These are phyloP conservation scores for Typhlomys cinereus DNA, from an alignment of 2,113 vertebrate genomes.

Conservation along the genomic window DNA sequence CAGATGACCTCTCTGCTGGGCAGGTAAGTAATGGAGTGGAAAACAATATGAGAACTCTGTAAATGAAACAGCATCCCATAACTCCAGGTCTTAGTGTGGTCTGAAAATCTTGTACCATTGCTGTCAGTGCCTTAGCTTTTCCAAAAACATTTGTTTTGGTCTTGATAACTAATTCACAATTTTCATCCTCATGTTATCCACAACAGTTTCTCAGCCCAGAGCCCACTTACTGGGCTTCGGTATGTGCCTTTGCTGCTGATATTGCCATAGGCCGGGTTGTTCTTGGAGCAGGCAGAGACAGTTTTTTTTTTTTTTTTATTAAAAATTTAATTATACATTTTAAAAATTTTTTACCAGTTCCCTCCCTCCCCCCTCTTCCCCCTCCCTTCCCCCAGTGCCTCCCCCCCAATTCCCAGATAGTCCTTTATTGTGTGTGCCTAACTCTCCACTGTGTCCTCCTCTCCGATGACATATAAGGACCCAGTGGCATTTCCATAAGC, in stretches of 20 bases:
- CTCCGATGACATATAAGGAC: no score
- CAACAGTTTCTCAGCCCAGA: neutral
- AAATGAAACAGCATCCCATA: neutral
- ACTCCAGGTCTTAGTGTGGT: neutral
- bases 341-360: no score
- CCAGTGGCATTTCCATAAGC: no score
- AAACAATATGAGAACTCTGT: neutral
- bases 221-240: neutral
- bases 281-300: neutral
- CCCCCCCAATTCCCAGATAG: no score
- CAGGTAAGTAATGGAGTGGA: neutral
- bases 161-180: neutral
- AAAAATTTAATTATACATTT: no score
- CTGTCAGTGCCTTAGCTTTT: neutral
- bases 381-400: no score
- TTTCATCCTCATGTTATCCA: neutral
- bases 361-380: no score
- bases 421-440: no score
- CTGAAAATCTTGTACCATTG: neutral
- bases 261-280: neutral
- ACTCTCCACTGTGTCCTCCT: no score
- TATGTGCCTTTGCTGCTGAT: neutral
- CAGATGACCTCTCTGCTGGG: neutral
- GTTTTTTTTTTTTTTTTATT: no score
- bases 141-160: neutral